These are phyloP conservation scores for Chelmon rostratus DNA, from an alignment of 2,797 vertebrate genomes.

Conservation along the genomic window DNA sequence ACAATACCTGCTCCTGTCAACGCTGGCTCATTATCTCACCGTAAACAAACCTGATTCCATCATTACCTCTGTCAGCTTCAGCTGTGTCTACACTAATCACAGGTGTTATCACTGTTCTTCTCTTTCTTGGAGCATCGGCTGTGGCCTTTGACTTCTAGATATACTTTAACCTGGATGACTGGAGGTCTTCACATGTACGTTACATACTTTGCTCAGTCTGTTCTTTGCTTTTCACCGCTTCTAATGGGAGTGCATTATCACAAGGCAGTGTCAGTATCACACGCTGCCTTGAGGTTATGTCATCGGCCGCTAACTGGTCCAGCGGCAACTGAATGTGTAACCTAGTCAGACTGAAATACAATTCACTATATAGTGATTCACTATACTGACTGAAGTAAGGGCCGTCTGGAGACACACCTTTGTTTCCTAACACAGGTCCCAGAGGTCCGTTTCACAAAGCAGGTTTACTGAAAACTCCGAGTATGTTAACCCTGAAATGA, in stretches of 20 bases:
- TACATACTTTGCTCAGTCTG: background rate
- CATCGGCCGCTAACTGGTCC: slow-evolving; percentile 57
- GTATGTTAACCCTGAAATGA: too few species aligned
- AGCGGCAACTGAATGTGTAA: slow-evolving; percentile 36
- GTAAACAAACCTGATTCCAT: background rate
- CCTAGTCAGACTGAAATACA: slow-evolving; percentile 49
- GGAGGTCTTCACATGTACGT: background rate
- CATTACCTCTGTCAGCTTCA: slow-evolving; percentile 8
- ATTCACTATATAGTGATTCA: slow-evolving; percentile 45
- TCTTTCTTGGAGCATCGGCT: too few species aligned
- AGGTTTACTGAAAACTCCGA: too few species aligned
- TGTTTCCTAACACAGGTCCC: slow-evolving; percentile 41
- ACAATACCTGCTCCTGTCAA: background rate
- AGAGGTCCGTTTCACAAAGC: too few species aligned
- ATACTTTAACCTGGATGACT: too few species aligned
- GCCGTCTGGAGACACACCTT: slow-evolving; percentile 20
- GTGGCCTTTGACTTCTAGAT: too few species aligned
- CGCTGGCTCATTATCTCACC: background rate
- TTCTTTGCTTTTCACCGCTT: slow-evolving; percentile 12
- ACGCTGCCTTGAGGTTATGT: slow-evolving; percentile 31
- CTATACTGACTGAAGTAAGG: background rate
- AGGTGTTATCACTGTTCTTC: too few species aligned
- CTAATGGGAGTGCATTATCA: slow-evolving; percentile 9
- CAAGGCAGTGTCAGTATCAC: slow-evolving; percentile 44
- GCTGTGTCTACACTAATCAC: slow-evolving; percentile 15